These are phyloP conservation scores for Oreohelix idahoensis DNA, from an alignment of 1,140 invertebrate genomes.

Conservation along the genomic window DNA sequence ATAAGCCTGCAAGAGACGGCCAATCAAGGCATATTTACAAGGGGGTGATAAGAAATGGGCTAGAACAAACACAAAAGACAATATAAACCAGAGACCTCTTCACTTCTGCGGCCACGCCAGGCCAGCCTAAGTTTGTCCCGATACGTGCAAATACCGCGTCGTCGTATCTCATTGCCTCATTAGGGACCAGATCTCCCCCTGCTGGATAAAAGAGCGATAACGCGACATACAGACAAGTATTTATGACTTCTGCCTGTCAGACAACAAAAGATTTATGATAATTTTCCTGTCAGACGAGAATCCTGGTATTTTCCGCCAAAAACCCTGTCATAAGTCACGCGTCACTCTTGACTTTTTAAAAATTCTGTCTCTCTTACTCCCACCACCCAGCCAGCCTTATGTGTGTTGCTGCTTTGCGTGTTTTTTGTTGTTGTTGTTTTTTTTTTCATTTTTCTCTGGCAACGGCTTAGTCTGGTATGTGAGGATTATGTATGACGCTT, in stretches of 20 bases:
- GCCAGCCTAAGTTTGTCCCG: not conserved
- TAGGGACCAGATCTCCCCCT: constrained; percentile 13
- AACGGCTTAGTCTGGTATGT: too few relatives aligned
- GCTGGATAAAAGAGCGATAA: constrained; percentile 26
- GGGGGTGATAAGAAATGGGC: not conserved
- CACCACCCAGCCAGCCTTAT: not conserved
- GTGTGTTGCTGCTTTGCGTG: not conserved
- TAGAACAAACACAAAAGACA: not conserved
- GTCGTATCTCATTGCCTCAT: constrained; percentile 16
- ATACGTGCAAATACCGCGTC: constrained; percentile 4
- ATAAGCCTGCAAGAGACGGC: not conserved
- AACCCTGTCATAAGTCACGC: constrained; percentile 31
- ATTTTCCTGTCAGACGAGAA: constrained; percentile 30
- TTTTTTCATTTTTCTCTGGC: too few relatives aligned
- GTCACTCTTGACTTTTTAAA: not conserved
- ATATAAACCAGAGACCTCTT: too few relatives aligned
- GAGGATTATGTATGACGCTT: too few relatives aligned
- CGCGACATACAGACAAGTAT: constrained; percentile 20
- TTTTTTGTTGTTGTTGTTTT: too few relatives aligned
- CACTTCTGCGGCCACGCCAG: not conserved
- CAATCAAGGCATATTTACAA: not conserved
- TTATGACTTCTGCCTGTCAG: constrained; percentile 25
- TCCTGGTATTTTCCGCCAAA: constrained; percentile 33
- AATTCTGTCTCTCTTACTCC: not conserved
- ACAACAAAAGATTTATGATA: constrained; percentile 37